Base-by-base conservation (phyloP, 1,140 invertebrate genomes). In the Trichonephila clavipes region DNA sequence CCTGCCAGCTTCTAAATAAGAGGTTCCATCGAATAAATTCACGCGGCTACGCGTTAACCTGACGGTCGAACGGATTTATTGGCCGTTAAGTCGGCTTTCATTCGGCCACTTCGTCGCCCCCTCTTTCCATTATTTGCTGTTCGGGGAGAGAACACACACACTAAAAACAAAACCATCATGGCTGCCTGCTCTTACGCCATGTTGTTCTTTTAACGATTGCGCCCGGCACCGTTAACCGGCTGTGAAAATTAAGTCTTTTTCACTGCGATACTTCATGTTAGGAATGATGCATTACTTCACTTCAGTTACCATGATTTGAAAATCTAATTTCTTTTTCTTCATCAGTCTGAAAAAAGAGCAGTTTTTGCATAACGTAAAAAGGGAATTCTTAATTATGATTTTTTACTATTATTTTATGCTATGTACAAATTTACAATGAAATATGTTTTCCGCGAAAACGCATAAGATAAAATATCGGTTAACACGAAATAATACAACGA, bases 21-120 rank as follows among this genome's bases (percentile, higher is more conserved):
- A 92, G 90, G 90, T 92, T 92, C 90, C 61, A 44, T 92, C 81
- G 90, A 92, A 92, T 92, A 92, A 92, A 92, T 92, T 92, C 90
- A 85, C 90, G 90, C 90, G 81, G 81, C 81, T 62, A 19, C 82
- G 72, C 90, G 90, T 92, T 92, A 92, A 92, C 77, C 81, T 85
- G 90, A 83, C 90, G 90, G 44, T 85, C 81, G 72, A 64, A 51
- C 59, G 90, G 90, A 92, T 92, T 92, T 92, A 92, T 92, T 83
- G 90, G 81, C 82, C 90, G 90, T 92, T 92, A 92, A 92, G 81
- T 92, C 90, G 69, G 28, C 66, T 81, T 90, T 81, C 89, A 90
- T 90, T 90, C 61, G 77, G 69, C 58, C 69, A 92, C 90, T 92
- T 51, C 58, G 28, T 64, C 59, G 59, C 61, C 72, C 81, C 28